phyloP scores from a whole-genome alignment of 2,888 invertebrate genomes.

The Horisme vitalbata region DNA sequence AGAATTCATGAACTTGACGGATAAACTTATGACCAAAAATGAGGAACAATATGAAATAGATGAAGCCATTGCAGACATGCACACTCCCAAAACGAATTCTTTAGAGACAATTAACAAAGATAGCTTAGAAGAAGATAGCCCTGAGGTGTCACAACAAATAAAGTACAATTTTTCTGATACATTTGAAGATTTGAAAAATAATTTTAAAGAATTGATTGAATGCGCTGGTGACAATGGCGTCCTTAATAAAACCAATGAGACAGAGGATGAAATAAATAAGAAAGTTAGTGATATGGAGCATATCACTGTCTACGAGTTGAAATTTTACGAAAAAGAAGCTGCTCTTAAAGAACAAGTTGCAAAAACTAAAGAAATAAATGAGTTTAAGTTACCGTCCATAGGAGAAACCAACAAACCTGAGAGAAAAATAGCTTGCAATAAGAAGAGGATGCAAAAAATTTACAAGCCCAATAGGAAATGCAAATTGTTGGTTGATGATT shows the following conservation, averaged over 20 bases:
- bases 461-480: conserved; percentile 57
- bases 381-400: conserved; percentile 66
- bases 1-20: conserved; percentile 71
- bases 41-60: conserved; percentile 41
- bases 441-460: conserved; percentile 53
- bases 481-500: conserved; percentile 59
- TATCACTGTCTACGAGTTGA: conserved; percentile 66
- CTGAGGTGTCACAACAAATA: conserved; percentile 17
- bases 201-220: conserved; percentile 61
- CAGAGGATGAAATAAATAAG: conserved; percentile 38
- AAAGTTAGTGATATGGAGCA: conserved; percentile 69
- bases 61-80: conserved; percentile 52
- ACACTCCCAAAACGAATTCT: conserved; percentile 70
- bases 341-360: conserved; percentile 18
- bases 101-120: conserved; percentile 58
- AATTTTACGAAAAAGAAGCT: conserved; percentile 49
- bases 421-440: conserved; percentile 44
- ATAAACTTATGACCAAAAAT: conserved; percentile 57
- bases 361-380: conserved; percentile 18
- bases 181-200: conserved; percentile 61
- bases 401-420: conserved; percentile 57
- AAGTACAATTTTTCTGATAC: conserved; percentile 60
- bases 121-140: conserved; percentile 23
- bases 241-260: conserved; percentile 33
- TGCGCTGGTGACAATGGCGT: conserved; percentile 42